Percentiles rank a stretch among this genome's conserved stretches.
These are phyloP conservation scores for Sander lucioperca DNA, from an alignment of 2,113 vertebrate genomes.

Conservation along the genomic window DNA sequence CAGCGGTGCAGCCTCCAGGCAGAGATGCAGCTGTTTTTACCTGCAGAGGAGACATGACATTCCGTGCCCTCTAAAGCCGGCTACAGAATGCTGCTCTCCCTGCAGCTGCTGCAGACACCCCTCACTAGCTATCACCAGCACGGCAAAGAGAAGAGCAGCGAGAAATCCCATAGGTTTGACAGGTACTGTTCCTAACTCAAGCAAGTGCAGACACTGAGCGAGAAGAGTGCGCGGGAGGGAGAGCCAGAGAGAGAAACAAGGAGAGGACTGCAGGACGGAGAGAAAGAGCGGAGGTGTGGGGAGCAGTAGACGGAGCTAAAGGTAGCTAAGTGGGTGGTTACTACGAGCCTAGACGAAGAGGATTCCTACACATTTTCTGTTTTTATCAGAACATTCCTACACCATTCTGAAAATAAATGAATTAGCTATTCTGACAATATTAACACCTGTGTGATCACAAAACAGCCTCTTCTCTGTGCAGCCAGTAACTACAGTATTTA, in stretches of 20 bases:
- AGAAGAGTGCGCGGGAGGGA: constrained; percentile 37
- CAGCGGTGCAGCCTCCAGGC: constrained; percentile 44
- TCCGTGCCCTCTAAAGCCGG: constrained; percentile 82
- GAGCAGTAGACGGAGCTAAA: constrained; percentile 28
- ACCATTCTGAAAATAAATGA: not conserved
- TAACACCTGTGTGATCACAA: not conserved
- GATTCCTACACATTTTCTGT: constrained; percentile 20
- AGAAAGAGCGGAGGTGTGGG: constrained; percentile 49
- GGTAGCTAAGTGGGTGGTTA: constrained; percentile 34
- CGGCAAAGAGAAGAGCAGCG: constrained; percentile 51
- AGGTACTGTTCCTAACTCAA: constrained; percentile 56
- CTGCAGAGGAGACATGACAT: constrained; percentile 88
- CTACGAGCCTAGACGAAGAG: constrained; percentile 25
- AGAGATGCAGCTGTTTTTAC: constrained; percentile 75
- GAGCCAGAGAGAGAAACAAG: constrained; percentile 37
- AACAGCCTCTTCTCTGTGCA: constrained; percentile 2
- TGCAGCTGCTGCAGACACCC: constrained; percentile 74
- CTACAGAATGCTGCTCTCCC: constrained; percentile 79
- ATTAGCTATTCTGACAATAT: not conserved
- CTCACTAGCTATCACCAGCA: constrained; percentile 63
- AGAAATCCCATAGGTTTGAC: constrained; percentile 76
- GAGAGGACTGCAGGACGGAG: constrained; percentile 38
- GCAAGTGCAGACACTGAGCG: constrained; percentile 45
- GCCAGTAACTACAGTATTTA: not conserved
- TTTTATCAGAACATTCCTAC: not conserved